Percentiles rank a stretch among this genome's conserved stretches.
These are phyloP conservation scores for Fragum fragum DNA, from an alignment of 2,888 invertebrate genomes.

Conservation along the genomic window DNA sequence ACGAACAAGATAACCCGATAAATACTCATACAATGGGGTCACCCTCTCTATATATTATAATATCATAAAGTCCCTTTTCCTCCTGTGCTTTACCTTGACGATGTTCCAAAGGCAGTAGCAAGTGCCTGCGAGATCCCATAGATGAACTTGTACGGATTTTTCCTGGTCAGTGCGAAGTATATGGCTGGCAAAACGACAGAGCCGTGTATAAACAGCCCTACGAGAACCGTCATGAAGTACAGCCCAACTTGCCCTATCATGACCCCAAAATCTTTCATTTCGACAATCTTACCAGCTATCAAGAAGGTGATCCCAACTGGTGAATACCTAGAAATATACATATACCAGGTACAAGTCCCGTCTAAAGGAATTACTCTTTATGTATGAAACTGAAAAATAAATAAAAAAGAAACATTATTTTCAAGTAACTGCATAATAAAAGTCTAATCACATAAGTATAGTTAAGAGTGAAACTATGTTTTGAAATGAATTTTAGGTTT, in stretches of 20 bases:
- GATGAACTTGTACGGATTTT: conserved; percentile 84
- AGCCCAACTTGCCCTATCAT: conserved; percentile 95
- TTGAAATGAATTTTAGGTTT: too few species aligned
- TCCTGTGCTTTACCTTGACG: conserved; percentile 92
- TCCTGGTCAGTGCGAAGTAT: conserved; percentile 89
- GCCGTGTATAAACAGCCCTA: conserved; percentile 95
- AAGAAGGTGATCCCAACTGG: conserved; percentile 84
- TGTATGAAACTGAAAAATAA: too few species aligned
- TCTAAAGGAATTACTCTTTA: too few species aligned
- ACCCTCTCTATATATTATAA: too few species aligned
- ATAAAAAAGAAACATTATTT: too few species aligned
- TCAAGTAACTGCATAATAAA: too few species aligned
- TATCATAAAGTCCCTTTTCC: too few species aligned
- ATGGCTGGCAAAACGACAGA: conserved; percentile 95
- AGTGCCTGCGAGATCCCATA: conserved; percentile 89
- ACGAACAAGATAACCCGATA: too few species aligned
- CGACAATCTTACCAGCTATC: conserved; percentile 95
- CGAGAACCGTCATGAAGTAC: conserved; percentile 95
- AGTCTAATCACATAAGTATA: too few species aligned
- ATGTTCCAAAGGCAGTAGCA: conserved; percentile 98
- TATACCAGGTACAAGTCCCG: too few species aligned
- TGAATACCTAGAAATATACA: conserved; percentile 84
- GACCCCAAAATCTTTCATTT: conserved; percentile 94
- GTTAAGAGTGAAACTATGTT: too few species aligned
- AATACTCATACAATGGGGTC: too few species aligned